Conservation (phyloP, 2,113 vertebrate species). For the Notothenia rossii region DNA sequence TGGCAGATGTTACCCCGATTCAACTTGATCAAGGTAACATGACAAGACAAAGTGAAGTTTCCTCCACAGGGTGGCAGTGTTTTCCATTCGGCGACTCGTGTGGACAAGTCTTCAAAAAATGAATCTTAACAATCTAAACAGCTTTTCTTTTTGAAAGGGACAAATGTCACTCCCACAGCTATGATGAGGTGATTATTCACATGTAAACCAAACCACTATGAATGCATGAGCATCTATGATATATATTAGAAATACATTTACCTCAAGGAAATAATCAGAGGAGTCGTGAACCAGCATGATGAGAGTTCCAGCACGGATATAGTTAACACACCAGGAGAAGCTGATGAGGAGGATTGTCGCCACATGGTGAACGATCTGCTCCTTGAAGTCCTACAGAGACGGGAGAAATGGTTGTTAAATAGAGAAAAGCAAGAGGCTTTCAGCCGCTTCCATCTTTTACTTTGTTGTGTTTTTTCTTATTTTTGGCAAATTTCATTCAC, state of each 20-base stretch:
- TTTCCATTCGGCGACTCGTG: background rate
- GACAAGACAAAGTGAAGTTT: background rate
- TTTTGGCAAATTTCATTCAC: too few relatives aligned
- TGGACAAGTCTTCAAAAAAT: background rate
- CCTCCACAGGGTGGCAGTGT: conserved; percentile 68
- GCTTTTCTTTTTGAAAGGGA: background rate
- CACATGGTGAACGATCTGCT: conserved; percentile 95
- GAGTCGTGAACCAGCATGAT: conserved; percentile 96
- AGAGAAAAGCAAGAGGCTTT: background rate
- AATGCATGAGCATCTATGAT: background rate
- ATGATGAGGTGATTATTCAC: background rate
- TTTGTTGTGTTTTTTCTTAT: too few relatives aligned
- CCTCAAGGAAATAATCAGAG: conserved; percentile 94
- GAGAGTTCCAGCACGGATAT: conserved; percentile 92
- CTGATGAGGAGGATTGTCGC: conserved; percentile 96
- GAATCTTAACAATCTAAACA: background rate
- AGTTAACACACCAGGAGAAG: conserved; percentile 97
- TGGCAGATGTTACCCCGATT: background rate
- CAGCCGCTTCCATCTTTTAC: too few relatives aligned
- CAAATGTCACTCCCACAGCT: background rate
- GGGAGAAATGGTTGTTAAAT: background rate
- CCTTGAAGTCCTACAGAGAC: conserved; percentile 90
- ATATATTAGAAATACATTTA: conserved; percentile 56
- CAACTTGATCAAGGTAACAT: background rate
- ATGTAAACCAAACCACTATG: background rate